phyloP scores from a whole-genome alignment of 2,797 vertebrate genomes.

The Petrocephalus schoutedeni region DNA sequence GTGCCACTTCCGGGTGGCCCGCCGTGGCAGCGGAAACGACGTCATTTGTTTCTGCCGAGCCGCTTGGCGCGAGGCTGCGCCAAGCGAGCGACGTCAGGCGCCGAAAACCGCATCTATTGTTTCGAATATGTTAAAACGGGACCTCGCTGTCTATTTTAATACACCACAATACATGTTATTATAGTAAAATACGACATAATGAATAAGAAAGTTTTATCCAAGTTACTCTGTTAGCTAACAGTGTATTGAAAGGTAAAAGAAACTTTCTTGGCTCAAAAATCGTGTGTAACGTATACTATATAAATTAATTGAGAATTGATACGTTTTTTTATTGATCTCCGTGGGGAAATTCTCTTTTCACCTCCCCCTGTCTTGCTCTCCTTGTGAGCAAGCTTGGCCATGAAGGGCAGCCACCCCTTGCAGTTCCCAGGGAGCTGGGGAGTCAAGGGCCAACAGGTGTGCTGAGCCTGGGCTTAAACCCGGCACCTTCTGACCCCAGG shows the following conservation, averaged over 20 bases:
- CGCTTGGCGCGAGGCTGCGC: neutral
- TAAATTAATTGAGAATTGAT: neutral
- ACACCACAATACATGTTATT: neutral
- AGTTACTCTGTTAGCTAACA: neutral
- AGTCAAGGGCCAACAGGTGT: too few species aligned
- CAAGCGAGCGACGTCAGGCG: neutral
- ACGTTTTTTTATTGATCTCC: too few species aligned
- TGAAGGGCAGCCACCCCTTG: too few species aligned
- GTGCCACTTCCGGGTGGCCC: neutral
- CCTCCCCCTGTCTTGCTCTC: too few species aligned
- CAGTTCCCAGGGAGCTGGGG: too few species aligned
- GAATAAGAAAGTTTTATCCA: neutral
- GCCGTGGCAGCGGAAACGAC: conserved; percentile 23
- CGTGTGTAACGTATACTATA: neutral
- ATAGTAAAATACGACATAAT: neutral
- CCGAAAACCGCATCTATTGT: neutral
- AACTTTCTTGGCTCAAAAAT: neutral
- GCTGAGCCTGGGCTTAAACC: too few species aligned
- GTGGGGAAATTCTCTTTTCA: too few species aligned
- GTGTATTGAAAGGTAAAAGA: neutral
- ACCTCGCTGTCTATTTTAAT: neutral
- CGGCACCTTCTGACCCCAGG: too few species aligned
- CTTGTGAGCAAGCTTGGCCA: too few species aligned
- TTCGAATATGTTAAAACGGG: neutral
- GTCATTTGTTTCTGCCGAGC: neutral